A percentile compares a stretch with the other conserved stretches of the same genome.
Evolutionary conservation across 2,888 invertebrate species (phyloP).

Genomic region (Antheraea yamamai): DNA sequence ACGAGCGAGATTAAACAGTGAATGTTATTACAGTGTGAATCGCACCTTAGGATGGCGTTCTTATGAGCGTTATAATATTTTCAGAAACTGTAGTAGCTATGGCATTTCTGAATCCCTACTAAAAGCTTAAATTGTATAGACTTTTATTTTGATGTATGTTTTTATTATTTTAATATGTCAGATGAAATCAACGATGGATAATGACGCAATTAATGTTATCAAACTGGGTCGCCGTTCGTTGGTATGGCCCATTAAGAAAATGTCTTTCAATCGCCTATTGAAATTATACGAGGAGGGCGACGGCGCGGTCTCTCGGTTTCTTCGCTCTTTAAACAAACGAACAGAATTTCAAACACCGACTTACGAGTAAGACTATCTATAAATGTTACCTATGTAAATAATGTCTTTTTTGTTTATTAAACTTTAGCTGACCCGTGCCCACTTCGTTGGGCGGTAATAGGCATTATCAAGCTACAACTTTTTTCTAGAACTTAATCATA

Average conservation of each 20-base stretch:
- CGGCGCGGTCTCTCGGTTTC: constrained; percentile 68
- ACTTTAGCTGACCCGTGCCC: too few species aligned
- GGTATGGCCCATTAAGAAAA: constrained; percentile 61
- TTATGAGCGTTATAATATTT: too few species aligned
- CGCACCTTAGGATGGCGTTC: neutral
- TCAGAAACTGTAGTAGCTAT: too few species aligned
- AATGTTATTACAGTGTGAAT: neutral
- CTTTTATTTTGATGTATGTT: neutral
- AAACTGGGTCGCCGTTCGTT: constrained; percentile 55
- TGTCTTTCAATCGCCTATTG: constrained; percentile 67
- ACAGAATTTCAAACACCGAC: constrained; percentile 71
- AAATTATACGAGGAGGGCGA: constrained; percentile 66
- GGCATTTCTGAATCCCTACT: neutral
- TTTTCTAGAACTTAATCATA: too few species aligned
- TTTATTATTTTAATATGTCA: constrained; percentile 25
- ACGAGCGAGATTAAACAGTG: too few species aligned
- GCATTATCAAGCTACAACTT: too few species aligned
- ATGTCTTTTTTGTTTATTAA: too few species aligned
- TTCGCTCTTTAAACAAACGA: constrained; percentile 62
- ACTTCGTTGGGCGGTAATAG: too few species aligned
- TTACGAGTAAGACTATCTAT: constrained; percentile 67
- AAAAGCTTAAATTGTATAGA: neutral
- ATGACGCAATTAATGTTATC: constrained; percentile 64
- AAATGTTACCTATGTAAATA: neutral
- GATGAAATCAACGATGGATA: constrained; percentile 48